A percentile compares a stretch with the other conserved stretches of the same genome.
phyloP scores from a whole-genome alignment of 1,140 invertebrate species.

The Hetaerina americana region DNA sequence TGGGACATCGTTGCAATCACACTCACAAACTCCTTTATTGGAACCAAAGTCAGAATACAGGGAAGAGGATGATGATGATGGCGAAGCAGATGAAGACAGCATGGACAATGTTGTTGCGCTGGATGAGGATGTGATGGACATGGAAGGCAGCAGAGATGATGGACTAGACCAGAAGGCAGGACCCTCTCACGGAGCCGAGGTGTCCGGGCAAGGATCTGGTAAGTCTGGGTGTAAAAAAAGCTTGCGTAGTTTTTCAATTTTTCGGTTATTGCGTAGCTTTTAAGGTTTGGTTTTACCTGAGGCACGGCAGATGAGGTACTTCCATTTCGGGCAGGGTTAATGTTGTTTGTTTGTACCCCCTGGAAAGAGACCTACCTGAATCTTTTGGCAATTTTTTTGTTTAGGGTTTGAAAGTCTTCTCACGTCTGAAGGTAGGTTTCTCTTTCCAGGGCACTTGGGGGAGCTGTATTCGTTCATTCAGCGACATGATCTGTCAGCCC shows the following conservation, averaged over 20 bases:
- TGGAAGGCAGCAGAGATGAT: slow-evolving; percentile 20
- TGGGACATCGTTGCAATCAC: not conserved
- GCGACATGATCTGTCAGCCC: slow-evolving; percentile 10
- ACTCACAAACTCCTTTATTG: slow-evolving; percentile 32
- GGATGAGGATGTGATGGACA: slow-evolving; percentile 45
- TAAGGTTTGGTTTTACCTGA: not conserved
- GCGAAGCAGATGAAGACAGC: slow-evolving; percentile 68
- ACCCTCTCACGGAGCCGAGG: slow-evolving; percentile 40
- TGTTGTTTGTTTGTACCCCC: not conserved
- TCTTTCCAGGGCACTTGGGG: slow-evolving; percentile 16
- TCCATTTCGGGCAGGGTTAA: not conserved
- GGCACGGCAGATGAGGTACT: not conserved
- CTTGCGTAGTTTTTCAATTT: slow-evolving; percentile 4
- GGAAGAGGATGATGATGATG: slow-evolving; percentile 51
- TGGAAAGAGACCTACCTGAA: not conserved
- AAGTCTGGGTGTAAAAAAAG: slow-evolving; percentile 21
- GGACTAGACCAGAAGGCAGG: slow-evolving; percentile 25
- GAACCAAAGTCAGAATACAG: slow-evolving; percentile 64
- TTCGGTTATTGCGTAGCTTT: slow-evolving; percentile 9
- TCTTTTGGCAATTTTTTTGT: slow-evolving; percentile 4
- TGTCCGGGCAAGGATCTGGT: slow-evolving; percentile 30
- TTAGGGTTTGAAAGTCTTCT: slow-evolving; percentile 10
- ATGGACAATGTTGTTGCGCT: slow-evolving; percentile 33
- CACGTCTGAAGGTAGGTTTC: slow-evolving; percentile 9
- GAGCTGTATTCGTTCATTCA: slow-evolving; percentile 16